These are phyloP conservation scores for Metopolophium dirhodum DNA, from an alignment of 1,140 invertebrate genomes.

Conservation along the genomic window DNA sequence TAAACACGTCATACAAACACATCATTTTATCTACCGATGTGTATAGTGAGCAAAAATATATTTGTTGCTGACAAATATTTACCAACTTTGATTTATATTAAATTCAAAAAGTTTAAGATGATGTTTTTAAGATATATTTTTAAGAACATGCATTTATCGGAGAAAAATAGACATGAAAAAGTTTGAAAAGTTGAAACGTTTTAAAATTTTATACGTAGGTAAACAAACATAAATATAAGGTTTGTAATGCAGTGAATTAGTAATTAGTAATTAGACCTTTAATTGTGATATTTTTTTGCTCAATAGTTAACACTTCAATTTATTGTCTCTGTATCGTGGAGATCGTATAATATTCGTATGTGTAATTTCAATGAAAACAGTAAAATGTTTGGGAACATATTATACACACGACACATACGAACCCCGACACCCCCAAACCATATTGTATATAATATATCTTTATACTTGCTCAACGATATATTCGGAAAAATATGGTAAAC, in stretches of 20 bases:
- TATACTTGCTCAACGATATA: background rate
- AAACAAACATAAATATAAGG: background rate
- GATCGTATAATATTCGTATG: background rate
- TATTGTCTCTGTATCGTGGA: background rate
- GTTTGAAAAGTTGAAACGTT: background rate
- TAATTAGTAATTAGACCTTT: background rate
- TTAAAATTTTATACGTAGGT: background rate
- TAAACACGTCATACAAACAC: slow-evolving; percentile 11
- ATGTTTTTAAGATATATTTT: background rate
- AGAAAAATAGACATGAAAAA: background rate
- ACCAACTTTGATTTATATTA: slow-evolving; percentile 29
- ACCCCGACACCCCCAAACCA: background rate
- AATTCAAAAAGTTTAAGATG: slow-evolving; percentile 19
- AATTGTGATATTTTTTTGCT: background rate
- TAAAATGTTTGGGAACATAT: background rate
- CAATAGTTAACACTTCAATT: background rate
- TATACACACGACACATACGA: background rate
- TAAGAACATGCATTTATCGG: background rate
- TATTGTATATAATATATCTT: background rate
- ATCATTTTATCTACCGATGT: background rate
- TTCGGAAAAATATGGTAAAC: background rate
- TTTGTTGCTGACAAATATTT: slow-evolving; percentile 9
- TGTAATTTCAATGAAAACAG: background rate
- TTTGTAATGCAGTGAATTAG: background rate
- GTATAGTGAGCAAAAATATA: background rate